Base-by-base conservation (phyloP, 2,113 vertebrate species). In the Phyllostomus discolor region DNA sequence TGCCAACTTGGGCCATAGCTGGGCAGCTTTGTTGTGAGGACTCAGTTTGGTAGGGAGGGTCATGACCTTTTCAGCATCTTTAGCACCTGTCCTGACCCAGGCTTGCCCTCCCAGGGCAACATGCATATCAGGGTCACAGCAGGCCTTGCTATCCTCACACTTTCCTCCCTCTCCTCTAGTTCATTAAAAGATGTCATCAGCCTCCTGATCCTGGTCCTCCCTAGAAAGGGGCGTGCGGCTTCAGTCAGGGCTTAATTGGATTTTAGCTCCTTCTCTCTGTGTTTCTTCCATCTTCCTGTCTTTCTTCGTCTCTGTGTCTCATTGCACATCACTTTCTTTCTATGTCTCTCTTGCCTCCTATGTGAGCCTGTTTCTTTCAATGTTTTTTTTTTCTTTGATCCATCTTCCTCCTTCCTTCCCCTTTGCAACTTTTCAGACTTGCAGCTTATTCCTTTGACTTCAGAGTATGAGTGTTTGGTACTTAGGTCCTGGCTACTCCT, bases 121-220 rank as follows among this genome's bases (percentile, higher is more conserved):
- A 10, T 1, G 41, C 24, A 14, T 35, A 2, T 62, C 38, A 67
- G n/a, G 28, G 46, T 62, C 52, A 48, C 20, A 41, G 10, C 1
- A 10, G 7, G 41, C 33, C 38, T 52, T 0, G 0, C 35, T 59
- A 19, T 75, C 64, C 6, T 10, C 24, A 28, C 16, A 0, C 24
- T 22, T 41, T 54, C 16, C 9, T 67, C 31, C 11, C 52, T 19
- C 48, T 35, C 46, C 46, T 69, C 41, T 72, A 19, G 4, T 66
- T 69, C 88, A 15, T 67, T 28, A 50, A n/a, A 66, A 64, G 41
- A 15, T 28, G 15, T 14, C 9, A 0, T 48, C n/a, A n/a, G 64
- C 35, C 41, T 75, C 35, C 43, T 41, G 31, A 8, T 12, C 2
- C 0, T 4, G 12, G 48, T 48, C 22, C 75, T 93, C 64, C 94